Conservation (phyloP, 2,113 vertebrate species). For the Phainopepla nitens region DNA sequence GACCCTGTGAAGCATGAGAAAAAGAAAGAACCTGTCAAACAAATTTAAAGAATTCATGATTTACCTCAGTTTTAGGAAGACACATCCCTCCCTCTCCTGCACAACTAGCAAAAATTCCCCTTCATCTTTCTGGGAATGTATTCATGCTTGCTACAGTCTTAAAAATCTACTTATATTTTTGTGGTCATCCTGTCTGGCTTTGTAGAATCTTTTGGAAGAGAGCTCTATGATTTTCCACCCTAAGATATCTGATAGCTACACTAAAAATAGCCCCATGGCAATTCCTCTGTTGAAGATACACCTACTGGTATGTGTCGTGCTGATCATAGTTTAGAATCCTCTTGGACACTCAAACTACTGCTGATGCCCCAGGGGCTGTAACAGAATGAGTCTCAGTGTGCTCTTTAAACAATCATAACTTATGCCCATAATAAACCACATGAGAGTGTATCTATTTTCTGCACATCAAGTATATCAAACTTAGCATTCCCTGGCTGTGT, state of each 20-base stretch:
- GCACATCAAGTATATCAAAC: background rate
- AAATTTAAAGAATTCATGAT: background rate
- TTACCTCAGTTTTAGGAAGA: background rate
- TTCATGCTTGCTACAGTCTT: background rate
- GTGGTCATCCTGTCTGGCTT: background rate
- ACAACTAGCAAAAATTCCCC: background rate
- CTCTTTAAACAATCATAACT: background rate
- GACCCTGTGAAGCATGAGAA: background rate
- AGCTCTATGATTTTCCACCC: slow-evolving; percentile 42
- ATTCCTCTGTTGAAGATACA: slow-evolving; percentile 42
- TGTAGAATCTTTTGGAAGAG: slow-evolving; percentile 22
- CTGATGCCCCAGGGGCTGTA: background rate
- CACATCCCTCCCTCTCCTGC: background rate
- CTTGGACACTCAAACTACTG: background rate
- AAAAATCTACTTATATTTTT: slow-evolving; percentile 18
- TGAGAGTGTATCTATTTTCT: background rate
- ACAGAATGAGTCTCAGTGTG: background rate
- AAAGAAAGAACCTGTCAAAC: background rate
- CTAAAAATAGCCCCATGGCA: slow-evolving; percentile 25
- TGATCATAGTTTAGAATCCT: slow-evolving; percentile 24
- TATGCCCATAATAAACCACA: background rate
- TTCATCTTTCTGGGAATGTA: background rate
- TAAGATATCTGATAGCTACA: slow-evolving; percentile 32
- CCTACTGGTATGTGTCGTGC: background rate
- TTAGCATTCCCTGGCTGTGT: background rate